phyloP scores from a whole-genome alignment of 2,113 vertebrate species.

The Sander lucioperca region DNA sequence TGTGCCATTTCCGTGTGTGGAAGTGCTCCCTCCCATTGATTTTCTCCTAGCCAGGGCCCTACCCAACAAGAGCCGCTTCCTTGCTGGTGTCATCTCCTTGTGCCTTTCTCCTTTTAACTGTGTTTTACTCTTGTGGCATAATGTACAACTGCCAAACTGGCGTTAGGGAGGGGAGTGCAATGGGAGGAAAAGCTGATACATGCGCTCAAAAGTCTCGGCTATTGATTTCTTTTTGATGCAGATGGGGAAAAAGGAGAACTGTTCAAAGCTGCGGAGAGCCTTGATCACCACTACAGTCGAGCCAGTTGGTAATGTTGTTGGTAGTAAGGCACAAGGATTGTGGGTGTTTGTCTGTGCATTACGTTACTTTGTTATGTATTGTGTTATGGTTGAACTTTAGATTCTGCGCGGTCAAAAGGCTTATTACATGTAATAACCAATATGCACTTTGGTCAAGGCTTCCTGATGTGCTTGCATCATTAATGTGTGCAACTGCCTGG shows the following conservation, averaged over 20 bases:
- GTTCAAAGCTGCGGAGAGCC: constrained; percentile 76
- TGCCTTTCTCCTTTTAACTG: constrained; percentile 82
- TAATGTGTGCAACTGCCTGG: constrained; percentile 19
- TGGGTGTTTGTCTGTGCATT: constrained; percentile 35
- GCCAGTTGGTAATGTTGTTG: constrained; percentile 64
- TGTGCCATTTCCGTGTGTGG: constrained; percentile 77
- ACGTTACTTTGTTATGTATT: constrained; percentile 68
- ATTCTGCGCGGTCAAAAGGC: constrained; percentile 44
- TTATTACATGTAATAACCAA: constrained; percentile 64
- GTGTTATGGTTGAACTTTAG: constrained; percentile 36
- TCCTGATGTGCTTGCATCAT: constrained; percentile 39
- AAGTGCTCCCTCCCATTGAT: constrained; percentile 83
- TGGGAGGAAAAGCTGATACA: constrained; percentile 72
- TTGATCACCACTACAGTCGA: constrained; percentile 78
- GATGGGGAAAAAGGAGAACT: constrained; percentile 69
- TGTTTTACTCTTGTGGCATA: constrained; percentile 81
- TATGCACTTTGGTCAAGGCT: constrained; percentile 31
- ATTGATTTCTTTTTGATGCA: constrained; percentile 86
- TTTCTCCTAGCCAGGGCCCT: constrained; percentile 79
- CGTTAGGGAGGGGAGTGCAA: constrained; percentile 17
- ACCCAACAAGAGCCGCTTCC: constrained; percentile 75
- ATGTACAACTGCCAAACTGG: constrained; percentile 75
- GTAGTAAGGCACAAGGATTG: constrained; percentile 40
- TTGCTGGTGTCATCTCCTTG: constrained; percentile 82
- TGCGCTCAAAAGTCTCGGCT: constrained; percentile 81